A percentile compares a stretch with the other conserved stretches of the same genome.
These are phyloP conservation scores for Nothocercus julius DNA, from an alignment of 2,113 vertebrate genomes.

Conservation along the genomic window DNA sequence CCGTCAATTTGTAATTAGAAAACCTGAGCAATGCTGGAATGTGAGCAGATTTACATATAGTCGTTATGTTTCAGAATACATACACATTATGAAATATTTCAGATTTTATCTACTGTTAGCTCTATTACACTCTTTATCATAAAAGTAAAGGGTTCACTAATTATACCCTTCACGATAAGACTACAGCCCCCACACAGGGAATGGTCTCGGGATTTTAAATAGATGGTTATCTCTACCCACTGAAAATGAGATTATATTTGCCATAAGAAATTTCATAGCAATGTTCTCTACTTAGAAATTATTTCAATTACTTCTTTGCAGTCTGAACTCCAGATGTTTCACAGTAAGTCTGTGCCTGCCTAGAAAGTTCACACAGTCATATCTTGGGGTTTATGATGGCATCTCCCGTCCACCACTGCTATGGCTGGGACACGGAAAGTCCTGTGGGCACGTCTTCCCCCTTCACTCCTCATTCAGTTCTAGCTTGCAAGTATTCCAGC, in stretches of 20 bases:
- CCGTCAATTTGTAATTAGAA: conserved; percentile 54
- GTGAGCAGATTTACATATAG: neutral
- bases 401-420: neutral
- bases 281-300: conserved; percentile 16
- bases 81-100: neutral
- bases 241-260: neutral
- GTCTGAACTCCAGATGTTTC: conserved; percentile 26
- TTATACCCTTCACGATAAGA: neutral
- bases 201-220: neutral
- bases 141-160: neutral
- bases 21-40: conserved; percentile 16
- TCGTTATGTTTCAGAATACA: neutral
- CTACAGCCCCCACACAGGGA: neutral
- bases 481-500: neutral
- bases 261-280: neutral
- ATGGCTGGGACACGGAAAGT: neutral
- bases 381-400: neutral
- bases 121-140: neutral
- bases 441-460: rapidly evolving
- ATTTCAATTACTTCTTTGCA: conserved; percentile 31
- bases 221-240: neutral
- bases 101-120: neutral
- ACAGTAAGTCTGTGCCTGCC: neutral
- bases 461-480: neutral
- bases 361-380: neutral